phyloP scores from a whole-genome alignment of 2,113 vertebrate genomes.

The Lota lota region DNA sequence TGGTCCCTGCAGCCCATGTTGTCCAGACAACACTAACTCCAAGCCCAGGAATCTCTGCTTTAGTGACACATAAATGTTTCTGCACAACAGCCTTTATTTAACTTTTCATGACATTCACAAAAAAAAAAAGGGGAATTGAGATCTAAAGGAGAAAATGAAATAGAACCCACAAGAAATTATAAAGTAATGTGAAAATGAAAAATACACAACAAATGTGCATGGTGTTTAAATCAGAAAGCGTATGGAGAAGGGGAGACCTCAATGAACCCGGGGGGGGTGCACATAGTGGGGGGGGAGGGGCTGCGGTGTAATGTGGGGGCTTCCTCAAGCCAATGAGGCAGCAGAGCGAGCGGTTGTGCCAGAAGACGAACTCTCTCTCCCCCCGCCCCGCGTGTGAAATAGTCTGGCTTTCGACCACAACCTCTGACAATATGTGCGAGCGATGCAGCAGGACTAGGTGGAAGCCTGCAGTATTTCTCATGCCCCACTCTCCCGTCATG shows the following conservation, averaged over 20 bases:
- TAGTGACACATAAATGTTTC: slow-evolving; percentile 18
- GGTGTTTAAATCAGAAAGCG: neutral
- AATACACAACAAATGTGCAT: rapidly evolving
- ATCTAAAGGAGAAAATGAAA: neutral
- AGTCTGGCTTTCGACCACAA: slow-evolving; percentile 44
- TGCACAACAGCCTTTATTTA: neutral
- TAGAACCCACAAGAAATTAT: neutral
- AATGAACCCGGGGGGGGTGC: neutral
- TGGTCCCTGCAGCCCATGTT: slow-evolving; percentile 31
- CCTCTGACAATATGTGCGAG: slow-evolving; percentile 50
- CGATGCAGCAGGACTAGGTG: neutral
- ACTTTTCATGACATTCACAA: neutral
- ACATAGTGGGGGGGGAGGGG: neutral
- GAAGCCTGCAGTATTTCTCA: neutral
- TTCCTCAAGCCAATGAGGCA: slow-evolving; percentile 33
- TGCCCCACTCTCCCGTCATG: neutral
- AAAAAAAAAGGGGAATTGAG: slow-evolving; percentile 18
- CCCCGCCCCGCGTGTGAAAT: slow-evolving; percentile 52
- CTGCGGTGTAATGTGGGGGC: neutral
- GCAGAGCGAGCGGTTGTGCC: slow-evolving; percentile 14
- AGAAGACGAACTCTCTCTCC: slow-evolving; percentile 1
- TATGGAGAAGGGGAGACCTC: neutral
- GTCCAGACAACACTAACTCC: slow-evolving; percentile 52
- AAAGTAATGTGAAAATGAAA: slow-evolving; percentile 16
- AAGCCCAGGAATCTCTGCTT: slow-evolving; percentile 43